Base-by-base conservation (phyloP, 2,797 vertebrate species). In the Intellagama lesueurii region DNA sequence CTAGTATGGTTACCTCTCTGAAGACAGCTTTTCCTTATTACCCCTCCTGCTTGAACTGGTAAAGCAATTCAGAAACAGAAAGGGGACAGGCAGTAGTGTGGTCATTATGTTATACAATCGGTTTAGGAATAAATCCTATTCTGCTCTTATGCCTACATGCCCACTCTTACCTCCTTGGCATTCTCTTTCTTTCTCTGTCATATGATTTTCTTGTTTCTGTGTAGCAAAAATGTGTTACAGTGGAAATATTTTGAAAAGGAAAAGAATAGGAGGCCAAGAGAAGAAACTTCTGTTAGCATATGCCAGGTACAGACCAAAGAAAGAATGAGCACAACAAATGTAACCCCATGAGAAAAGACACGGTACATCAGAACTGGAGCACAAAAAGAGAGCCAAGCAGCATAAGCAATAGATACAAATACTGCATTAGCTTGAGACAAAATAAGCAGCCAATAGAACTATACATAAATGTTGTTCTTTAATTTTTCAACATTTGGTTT, bases 131-230 rank as follows among this genome's bases (percentile, higher is more conserved):
- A 66, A 28, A 77, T 0, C 72, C 17, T 47, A 2, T 64, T 81
- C 84, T 90, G 87, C 52, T 47, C 3, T 72, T 19, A 28, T 77
- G 52, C 64, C 32, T 7, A 70, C 0, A 30, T 88, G n/a, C 70
- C 7, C 17, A 0, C 0, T 16, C 0, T 81, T 82, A 66, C n/a
- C 24, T 60, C 40, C 30, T 68, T 77, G 64, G 40, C 40, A 78
- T 78, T 47, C 14, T 11, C 6, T 32, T 11, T 88, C 24, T 28
- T 0, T 49, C 26, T 83, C 5, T 83, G 60, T 17, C 32, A 9
- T 2, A n/a, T 16, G 47, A 69, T 40, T 69, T 26, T 47, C 64
- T 30, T 84, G 75, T 70, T 83, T 83, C 47, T 69, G 3, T 69
- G 77, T 2, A 84, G 32, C 60, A 56, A 4, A 22, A 44, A 81